Evolutionary conservation across 2,113 vertebrate genomes (phyloP).

Genomic region (Cyanoramphus novaezelandiae): DNA sequence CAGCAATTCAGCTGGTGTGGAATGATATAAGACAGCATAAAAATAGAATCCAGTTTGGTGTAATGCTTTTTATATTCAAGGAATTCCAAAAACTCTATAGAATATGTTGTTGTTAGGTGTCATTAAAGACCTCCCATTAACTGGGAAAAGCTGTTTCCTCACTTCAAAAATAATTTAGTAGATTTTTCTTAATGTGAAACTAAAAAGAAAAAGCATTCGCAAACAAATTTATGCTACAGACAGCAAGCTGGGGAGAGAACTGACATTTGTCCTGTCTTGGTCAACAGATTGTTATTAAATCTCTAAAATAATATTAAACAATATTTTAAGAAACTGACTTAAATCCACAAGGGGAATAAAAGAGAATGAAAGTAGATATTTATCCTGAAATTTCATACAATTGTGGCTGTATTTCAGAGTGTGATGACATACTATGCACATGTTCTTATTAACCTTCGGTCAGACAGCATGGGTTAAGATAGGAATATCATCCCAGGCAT

Average conservation of each 20-base stretch:
- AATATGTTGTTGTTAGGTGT: background rate
- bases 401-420: background rate
- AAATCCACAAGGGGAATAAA: constrained; percentile 28
- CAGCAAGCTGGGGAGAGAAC: background rate
- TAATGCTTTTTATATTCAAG: background rate
- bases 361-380: background rate
- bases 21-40: background rate
- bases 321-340: constrained; percentile 42
- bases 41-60: background rate
- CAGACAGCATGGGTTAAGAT: background rate
- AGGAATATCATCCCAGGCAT: background rate
- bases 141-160: background rate
- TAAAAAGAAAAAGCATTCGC: background rate
- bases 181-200: background rate
- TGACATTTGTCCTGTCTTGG: background rate
- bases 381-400: background rate
- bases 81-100: background rate
- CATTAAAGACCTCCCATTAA: constrained; percentile 1
- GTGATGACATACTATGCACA: background rate
- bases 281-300: constrained; percentile 15
- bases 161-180: background rate
- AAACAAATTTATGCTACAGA: background rate
- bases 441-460: background rate
- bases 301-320: constrained; percentile 28
- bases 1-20: background rate